Percentiles rank a stretch among this genome's conserved stretches.
Conservation (phyloP, 2,888 invertebrate species). For the Aphrophora alni region DNA sequence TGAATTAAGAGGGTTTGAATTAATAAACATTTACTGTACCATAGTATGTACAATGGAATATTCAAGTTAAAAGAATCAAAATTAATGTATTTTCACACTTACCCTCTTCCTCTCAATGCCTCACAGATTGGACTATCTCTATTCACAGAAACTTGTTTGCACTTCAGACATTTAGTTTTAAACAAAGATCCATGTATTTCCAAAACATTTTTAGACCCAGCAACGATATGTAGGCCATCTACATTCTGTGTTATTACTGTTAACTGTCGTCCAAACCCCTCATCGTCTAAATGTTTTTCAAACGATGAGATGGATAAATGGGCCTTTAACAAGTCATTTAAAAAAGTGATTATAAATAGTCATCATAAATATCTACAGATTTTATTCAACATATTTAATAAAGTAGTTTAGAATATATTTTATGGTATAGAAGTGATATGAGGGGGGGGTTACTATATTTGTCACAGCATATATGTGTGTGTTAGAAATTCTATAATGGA, state of each 20-base stretch:
- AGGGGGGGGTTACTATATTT: no score
- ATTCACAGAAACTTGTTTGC: conserved; percentile 69
- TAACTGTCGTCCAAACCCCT: conserved; percentile 59
- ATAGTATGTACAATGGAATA: no score
- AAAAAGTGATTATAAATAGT: no score
- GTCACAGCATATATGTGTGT: no score
- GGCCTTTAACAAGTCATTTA: conserved; percentile 64
- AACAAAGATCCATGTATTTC: conserved; percentile 72
- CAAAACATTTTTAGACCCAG: conserved; percentile 64
- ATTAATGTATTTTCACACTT: not conserved
- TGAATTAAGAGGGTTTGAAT: no score
- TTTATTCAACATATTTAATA: no score
- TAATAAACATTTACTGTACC: no score
- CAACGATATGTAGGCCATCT: conserved; percentile 66
- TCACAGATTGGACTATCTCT: conserved; percentile 70
- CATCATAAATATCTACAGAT: no score
- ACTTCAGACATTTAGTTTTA: conserved; percentile 71
- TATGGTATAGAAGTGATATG: no score
- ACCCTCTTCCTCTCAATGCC: conserved; percentile 27
- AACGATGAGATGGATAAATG: conserved; percentile 73
- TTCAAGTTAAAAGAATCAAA: no score
- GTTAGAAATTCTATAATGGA: no score
- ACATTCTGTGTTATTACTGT: conserved; percentile 69
- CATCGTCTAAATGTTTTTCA: conserved; percentile 62
- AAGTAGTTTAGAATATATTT: no score